Conservation (phyloP, 2,113 vertebrate genomes). For the Eptesicus fuscus region DNA sequence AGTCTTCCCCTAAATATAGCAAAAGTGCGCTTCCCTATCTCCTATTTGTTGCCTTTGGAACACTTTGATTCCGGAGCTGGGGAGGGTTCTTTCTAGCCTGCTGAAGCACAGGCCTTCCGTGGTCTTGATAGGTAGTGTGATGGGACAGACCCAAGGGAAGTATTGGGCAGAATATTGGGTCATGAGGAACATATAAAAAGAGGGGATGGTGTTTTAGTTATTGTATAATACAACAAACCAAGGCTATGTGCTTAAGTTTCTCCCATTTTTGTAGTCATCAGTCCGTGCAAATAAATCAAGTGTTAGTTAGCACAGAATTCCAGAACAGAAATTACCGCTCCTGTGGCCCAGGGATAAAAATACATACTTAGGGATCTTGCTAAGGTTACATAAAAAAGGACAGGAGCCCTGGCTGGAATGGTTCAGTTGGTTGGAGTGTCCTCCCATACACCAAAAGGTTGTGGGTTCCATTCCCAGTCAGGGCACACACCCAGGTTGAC, state of each 20-base stretch:
- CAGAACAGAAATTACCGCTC: not conserved
- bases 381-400: not conserved
- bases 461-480: too few species aligned
- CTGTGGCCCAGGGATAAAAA: conserved; percentile 15
- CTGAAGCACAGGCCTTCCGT: not conserved
- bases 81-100: not conserved
- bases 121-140: not conserved
- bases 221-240: not conserved
- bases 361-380: not conserved
- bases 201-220: not conserved
- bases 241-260: not conserved
- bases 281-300: not conserved
- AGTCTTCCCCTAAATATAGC: not conserved
- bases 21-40: not conserved
- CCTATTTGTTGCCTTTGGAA: not conserved
- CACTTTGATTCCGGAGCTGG: not conserved
- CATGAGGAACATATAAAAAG: not conserved
- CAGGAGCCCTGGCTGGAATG: not conserved
- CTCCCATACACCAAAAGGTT: too few species aligned
- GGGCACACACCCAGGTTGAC: too few species aligned
- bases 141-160: not conserved
- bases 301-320: conserved; percentile 9
- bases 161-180: not conserved
- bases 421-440: too few species aligned
- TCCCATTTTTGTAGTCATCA: not conserved